These are phyloP conservation scores for Drosophila mauritiana DNA, from an alignment of 1,140 invertebrate genomes.

Conservation along the genomic window DNA sequence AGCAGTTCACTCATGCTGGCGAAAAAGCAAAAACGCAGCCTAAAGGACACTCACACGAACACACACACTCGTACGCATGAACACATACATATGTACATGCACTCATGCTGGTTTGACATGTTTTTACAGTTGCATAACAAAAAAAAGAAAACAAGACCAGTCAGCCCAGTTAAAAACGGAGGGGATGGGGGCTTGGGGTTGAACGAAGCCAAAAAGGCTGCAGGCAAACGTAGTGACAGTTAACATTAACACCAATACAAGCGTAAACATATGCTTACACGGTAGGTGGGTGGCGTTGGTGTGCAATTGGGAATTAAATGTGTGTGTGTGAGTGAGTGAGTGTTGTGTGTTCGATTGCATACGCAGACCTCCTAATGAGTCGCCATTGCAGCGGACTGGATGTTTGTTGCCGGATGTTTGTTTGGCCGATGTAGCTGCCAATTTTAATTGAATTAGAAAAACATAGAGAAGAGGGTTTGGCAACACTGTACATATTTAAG, in stretches of 20 bases:
- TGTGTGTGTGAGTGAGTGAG: not conserved
- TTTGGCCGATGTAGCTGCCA: constrained; percentile 54
- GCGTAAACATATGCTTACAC: constrained; percentile 64
- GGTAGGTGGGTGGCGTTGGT: not conserved
- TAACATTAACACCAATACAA: constrained; percentile 81
- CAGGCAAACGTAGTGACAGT: constrained; percentile 73
- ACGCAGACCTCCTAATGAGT: constrained; percentile 64
- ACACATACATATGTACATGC: constrained; percentile 6
- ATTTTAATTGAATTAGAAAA: constrained; percentile 82
- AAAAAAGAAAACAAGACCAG: constrained; percentile 64
- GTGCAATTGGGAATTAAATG: not conserved
- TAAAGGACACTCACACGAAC: constrained; percentile 26
- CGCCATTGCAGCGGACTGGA: constrained; percentile 18
- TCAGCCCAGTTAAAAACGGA: constrained; percentile 4
- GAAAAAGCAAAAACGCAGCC: constrained; percentile 40
- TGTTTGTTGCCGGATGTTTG: constrained; percentile 5
- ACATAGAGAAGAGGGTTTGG: constrained; percentile 18
- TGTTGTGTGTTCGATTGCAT: constrained; percentile 22
- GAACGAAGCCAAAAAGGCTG: constrained; percentile 11
- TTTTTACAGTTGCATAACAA: constrained; percentile 80
- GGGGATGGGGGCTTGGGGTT: not conserved
- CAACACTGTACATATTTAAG: constrained; percentile 1
- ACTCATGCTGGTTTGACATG: constrained; percentile 46
- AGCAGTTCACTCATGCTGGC: constrained; percentile 16
- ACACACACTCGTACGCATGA: constrained; percentile 10